Base-by-base conservation (phyloP, 1,140 invertebrate species). In the Drosophila simulans region DNA sequence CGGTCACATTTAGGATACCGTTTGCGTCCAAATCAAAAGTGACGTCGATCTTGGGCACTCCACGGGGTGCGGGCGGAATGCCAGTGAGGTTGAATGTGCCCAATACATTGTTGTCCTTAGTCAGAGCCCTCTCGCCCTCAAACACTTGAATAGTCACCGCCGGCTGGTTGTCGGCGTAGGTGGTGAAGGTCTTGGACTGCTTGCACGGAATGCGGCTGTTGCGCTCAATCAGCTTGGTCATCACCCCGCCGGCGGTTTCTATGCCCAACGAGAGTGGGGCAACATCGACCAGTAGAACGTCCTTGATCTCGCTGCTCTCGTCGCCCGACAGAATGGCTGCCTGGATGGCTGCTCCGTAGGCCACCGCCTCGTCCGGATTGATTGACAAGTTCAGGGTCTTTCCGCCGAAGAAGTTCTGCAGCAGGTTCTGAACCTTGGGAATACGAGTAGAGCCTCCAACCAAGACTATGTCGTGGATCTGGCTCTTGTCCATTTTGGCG, bases 1-100 rank as follows among this genome's bases (percentile, higher is more conserved):
- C 94, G 0, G 94, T 94, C 93, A 94, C 94, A 0, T 94, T 94
- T 0, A 94, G 60, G 49, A 95, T 95, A 35, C 94, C 94, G 73
- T 95, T 94, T 2, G 94, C 94, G 68, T 95, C 94, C 45, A 94
- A 63, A 64, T 94, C 94, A 80, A 95, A 95, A 42, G 93, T 93
- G 2, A 96, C 95, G 69, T 95, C 94, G 66, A 98, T 96, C 83
- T 97, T 95, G 0, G 96, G 95, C 0, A 97, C 95, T 34, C 96
- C 96, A 12, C 96, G 93, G 0, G 96, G 96, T 13, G 96, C 96
- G n/a, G 96, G 96, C 2, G 96, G 96, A 57, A 97, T 97, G 3
- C 96, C 96, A 0, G 94, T 94, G 39, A 98, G 92, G 78, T 96
- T 94, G 84, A 97, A 97, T 58, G 94, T 96, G 45, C 96, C 96